These are phyloP conservation scores for Oppia nitens DNA, from an alignment of 1,140 invertebrate genomes.

Conservation along the genomic window DNA sequence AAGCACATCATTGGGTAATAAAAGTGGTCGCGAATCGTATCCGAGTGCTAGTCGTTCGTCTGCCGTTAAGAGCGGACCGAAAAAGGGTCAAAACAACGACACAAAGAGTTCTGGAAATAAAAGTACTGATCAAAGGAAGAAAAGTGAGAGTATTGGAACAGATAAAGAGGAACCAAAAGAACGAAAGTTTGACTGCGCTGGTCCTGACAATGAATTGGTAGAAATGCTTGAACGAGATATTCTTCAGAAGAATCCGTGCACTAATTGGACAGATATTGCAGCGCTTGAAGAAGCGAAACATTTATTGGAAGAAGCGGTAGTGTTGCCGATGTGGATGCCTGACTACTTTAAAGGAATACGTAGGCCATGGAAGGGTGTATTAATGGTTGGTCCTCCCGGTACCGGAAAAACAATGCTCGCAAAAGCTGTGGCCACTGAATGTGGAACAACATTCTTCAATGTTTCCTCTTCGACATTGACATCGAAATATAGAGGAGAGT, in stretches of 20 bases:
- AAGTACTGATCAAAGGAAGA: not conserved
- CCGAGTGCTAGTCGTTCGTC: conserved; percentile 7
- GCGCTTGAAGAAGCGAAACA: conserved; percentile 87
- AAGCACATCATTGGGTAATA: not conserved
- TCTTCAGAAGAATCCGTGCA: conserved; percentile 91
- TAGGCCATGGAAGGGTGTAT: conserved; percentile 76
- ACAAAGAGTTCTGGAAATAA: not conserved
- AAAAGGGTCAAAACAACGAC: not conserved
- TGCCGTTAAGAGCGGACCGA: not conserved
- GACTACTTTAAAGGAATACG: conserved; percentile 96
- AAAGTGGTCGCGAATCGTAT: conserved; percentile 21
- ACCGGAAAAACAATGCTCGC: conserved; percentile 99
- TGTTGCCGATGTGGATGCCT: conserved; percentile 93
- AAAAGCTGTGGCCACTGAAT: conserved; percentile 98
- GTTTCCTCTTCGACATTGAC: conserved; percentile 92
- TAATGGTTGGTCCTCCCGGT: conserved; percentile 93
- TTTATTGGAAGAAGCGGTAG: conserved; percentile 89
- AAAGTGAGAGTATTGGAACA: not conserved
- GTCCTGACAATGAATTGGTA: conserved; percentile 79
- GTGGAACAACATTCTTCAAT: conserved; percentile 97
- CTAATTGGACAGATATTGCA: conserved; percentile 93
- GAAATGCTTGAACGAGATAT: conserved; percentile 93
- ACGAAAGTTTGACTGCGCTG: conserved; percentile 72
- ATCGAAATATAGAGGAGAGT: conserved; percentile 95
- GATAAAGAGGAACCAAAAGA: conserved; percentile 35